These are phyloP conservation scores for Mirza zaza DNA, from an alignment of 2,113 vertebrate genomes.

Conservation along the genomic window DNA sequence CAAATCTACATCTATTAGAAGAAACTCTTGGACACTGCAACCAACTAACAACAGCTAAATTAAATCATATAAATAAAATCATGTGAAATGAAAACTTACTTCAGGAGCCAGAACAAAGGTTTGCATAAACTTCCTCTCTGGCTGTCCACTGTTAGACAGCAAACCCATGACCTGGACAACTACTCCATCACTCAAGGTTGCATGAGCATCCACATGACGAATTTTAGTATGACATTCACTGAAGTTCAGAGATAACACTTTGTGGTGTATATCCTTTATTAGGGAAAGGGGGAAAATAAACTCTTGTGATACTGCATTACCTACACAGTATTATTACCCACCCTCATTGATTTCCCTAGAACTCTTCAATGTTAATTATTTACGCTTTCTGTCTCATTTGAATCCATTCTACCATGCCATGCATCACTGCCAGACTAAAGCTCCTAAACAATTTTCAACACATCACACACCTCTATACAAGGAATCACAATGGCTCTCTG, in stretches of 20 bases:
- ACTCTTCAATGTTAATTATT: background rate
- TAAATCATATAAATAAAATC: slow-evolving; percentile 16
- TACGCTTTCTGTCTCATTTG: background rate
- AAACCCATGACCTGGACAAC: slow-evolving; percentile 98
- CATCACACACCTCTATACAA: background rate
- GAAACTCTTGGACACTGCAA: background rate
- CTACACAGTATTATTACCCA: background rate
- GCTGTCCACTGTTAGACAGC: slow-evolving; percentile 96
- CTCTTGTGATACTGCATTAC: background rate
- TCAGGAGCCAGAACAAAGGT: slow-evolving; percentile 98
- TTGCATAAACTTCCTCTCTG: slow-evolving; percentile 99
- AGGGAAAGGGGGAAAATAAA: background rate
- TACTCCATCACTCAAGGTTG: slow-evolving; percentile 95
- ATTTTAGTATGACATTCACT: slow-evolving; percentile 99
- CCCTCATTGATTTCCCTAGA: background rate
- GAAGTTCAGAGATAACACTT: slow-evolving; percentile 98
- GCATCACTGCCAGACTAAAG: background rate
- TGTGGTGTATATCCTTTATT: slow-evolving; percentile 97
- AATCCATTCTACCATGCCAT: background rate
- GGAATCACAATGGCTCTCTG: background rate
- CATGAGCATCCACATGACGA: slow-evolving; percentile 96
- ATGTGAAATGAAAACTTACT: slow-evolving; percentile 81
- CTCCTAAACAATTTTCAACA: slow-evolving; percentile 8
- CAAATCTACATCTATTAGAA: background rate
- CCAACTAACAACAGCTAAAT: background rate